These are phyloP conservation scores for Spodoptera frugiperda DNA, from an alignment of 1,140 invertebrate genomes.

Conservation along the genomic window DNA sequence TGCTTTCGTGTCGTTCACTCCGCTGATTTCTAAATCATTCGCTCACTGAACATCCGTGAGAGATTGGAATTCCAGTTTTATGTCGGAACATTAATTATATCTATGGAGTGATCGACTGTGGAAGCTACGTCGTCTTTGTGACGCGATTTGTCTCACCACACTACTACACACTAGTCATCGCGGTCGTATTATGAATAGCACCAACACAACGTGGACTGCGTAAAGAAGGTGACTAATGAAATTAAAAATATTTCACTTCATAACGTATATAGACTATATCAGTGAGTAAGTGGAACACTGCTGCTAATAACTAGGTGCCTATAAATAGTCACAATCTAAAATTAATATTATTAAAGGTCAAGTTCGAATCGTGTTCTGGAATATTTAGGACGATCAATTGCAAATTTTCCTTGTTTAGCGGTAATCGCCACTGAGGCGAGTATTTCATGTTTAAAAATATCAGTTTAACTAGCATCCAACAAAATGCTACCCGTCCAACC, in stretches of 20 bases:
- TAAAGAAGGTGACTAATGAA: slow-evolving; percentile 11
- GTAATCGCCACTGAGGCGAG: slow-evolving; percentile 11
- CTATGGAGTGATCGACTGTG: slow-evolving; percentile 25
- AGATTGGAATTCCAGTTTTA: slow-evolving; percentile 74
- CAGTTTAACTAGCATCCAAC: slow-evolving; percentile 15
- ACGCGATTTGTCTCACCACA: slow-evolving; percentile 10
- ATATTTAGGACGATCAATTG: background rate
- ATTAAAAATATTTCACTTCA: slow-evolving; percentile 18
- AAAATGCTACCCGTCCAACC: slow-evolving; percentile 11
- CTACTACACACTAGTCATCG: background rate
- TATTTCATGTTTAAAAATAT: slow-evolving; percentile 24
- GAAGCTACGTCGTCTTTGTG: background rate
- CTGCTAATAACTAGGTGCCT: slow-evolving; percentile 19
- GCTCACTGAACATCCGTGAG: slow-evolving; percentile 69
- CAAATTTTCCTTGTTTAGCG: slow-evolving; percentile 34
- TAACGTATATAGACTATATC: background rate
- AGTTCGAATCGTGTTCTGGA: slow-evolving; percentile 7
- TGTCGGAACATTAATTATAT: slow-evolving; percentile 61
- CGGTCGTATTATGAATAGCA: background rate
- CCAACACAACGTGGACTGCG: background rate
- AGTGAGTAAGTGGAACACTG: slow-evolving; percentile 23
- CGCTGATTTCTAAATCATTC: slow-evolving; percentile 63
- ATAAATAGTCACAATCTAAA: slow-evolving; percentile 25
- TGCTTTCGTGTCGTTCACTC: slow-evolving; percentile 58
- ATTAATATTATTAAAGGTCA: slow-evolving; percentile 38